These are phyloP conservation scores for Argyrosomus japonicus DNA, from an alignment of 2,113 vertebrate species.

Conservation along the genomic window DNA sequence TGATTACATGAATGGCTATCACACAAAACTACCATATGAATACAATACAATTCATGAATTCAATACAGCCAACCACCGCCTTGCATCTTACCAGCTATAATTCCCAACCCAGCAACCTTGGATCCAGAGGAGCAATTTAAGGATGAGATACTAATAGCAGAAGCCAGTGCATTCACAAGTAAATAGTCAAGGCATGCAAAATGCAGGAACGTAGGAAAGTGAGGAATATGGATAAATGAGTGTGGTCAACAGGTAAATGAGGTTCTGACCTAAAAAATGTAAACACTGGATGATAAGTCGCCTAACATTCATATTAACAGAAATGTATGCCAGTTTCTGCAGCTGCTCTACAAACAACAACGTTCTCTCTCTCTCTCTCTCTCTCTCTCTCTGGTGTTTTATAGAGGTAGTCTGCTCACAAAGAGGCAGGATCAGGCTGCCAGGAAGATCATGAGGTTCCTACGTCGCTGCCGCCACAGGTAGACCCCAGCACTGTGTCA, in stretches of 20 bases:
- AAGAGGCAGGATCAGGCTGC: slow-evolving; percentile 99
- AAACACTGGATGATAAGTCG: neutral
- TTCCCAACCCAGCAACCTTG: neutral
- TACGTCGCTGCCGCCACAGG: slow-evolving; percentile 99
- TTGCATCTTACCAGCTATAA: neutral
- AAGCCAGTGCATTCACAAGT: neutral
- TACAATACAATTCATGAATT: neutral
- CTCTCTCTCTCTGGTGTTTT: slow-evolving; percentile 61
- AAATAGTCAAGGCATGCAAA: neutral
- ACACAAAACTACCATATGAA: neutral
- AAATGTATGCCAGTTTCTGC: neutral
- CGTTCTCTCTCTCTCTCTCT: slow-evolving; percentile 17
- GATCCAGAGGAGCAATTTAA: neutral
- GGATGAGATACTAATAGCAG: neutral
- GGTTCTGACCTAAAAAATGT: no score
- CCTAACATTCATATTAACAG: neutral
- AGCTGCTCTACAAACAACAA: neutral
- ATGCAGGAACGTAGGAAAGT: neutral
- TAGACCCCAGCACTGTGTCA: slow-evolving; percentile 69
- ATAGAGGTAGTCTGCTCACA: slow-evolving; percentile 95
- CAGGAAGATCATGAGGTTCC: slow-evolving; percentile 99
- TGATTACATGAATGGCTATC: neutral
- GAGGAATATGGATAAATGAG: neutral
- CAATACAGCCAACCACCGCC: neutral
- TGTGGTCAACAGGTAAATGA: neutral